Base-by-base conservation (phyloP, 2,797 vertebrate species). In the Synanceia verrucosa region DNA sequence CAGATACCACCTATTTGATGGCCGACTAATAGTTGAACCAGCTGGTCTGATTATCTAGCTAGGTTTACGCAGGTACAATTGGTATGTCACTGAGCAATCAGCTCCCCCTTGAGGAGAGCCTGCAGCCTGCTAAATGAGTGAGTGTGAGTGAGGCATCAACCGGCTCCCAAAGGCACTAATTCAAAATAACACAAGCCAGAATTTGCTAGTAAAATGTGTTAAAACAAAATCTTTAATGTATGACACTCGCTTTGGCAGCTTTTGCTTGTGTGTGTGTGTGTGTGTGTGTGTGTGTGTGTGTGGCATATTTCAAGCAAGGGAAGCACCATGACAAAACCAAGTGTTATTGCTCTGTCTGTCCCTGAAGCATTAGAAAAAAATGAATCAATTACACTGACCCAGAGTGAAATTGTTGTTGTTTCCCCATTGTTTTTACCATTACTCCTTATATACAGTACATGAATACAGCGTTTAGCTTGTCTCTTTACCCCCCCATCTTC, bases 341-440 rank as follows among this genome's bases (percentile, higher is more conserved):
- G 64, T 75, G 28, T 34, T 39, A 63, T 62, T 56, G 50, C 74
- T 70, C 39, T 18, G 29, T 58, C 39, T 75, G 21, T 64, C 47
- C 66, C 37, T 51, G 12, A 51, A 65, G 46, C 39, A 16, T 57
- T 29, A 8, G 4, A 47, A 26, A 52, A 31, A 60, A 55, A 51
- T 11, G 1, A 63, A 37, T 78, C 52, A 69, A 36, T 80, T 71
- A 19, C 36, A 31, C 6, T 61, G 74, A 82, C 65, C 51, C 23
- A 52, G 29, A 37, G 50, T 5, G 6, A 52, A 76, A 21, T 9
- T 21, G 19, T 19, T 68, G 3, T 14, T 57, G 23, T 50, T 59
- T 60, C n/a, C 3, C 1, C 3, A 33, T 56, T 21, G 24, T 58
- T 73, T 57, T 18, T 28, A 6, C 43, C 19, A 16, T 66, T 39